Evolutionary conservation across 2,888 invertebrate genomes (phyloP), one percentile per base, ranked within the genome.

Genomic region (Brachyopa scutellaris): DNA sequence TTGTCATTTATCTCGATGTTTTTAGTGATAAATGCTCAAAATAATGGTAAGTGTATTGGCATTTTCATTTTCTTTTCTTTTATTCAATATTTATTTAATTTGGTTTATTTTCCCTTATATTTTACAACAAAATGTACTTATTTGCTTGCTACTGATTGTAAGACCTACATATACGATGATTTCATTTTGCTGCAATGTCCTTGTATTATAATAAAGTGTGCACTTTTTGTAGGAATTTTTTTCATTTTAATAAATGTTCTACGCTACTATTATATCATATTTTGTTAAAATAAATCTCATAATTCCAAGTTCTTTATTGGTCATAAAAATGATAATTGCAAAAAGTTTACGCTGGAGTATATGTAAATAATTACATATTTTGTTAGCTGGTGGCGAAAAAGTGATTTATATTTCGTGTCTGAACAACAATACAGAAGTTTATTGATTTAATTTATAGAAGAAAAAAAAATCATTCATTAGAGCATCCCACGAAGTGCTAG

Each of bases 1-100:
- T 86, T 89, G 87, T 89, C 89, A 88, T 89, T 89, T 89, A 89
- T 89, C 88, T 89, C 89, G 85, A 89, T 89, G 89, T 88, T 89
- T 88, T 88, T 89, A 88, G 89, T 88, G 88, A 87, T 89, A 88
- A 87, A 88, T 89, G 89, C 88, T 88, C 88, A 89, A 89, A 87
- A 88, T 87, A 80, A 86, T 88, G 89, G 89, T 89, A 83, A 89
- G 89, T 86, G 83, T 85, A 84, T 72, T 80, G 84, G 66, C 84
- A 83, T 84, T 77, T 78, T 74, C 6, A 13, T 45, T 57, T 76
- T 69, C 38, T 82, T 70, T 72, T 73, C 17, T 66, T 57, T 38
- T 19, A 15, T 9, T 19, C 6, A 6, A 26, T 26, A 26, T 45
- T 36, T 64, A 17, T 36, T 19, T 55, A n/a, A 38, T 38, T 57